Evolutionary conservation across 2,113 vertebrate genomes (phyloP).

Genomic region (Bucco capensis): DNA sequence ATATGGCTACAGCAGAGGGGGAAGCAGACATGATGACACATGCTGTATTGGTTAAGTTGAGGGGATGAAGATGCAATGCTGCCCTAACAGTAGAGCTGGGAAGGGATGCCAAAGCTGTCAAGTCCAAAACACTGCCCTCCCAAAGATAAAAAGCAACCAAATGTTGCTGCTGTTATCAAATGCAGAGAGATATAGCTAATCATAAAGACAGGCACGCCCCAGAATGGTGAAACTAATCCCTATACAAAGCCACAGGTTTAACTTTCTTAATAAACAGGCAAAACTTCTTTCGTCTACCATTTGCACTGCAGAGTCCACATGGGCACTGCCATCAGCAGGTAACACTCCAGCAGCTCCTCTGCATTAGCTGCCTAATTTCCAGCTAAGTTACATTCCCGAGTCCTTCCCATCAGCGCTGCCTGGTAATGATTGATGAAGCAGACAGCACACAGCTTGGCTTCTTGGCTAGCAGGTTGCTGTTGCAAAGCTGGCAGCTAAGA

Average conservation of each 20-base stretch:
- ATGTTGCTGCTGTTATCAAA: background rate
- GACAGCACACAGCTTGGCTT: slow-evolving; percentile 23
- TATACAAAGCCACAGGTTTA: background rate
- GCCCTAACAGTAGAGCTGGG: background rate
- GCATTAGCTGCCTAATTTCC: background rate
- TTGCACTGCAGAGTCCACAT: background rate
- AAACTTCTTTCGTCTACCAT: background rate
- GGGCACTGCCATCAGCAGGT: background rate
- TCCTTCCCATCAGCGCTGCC: background rate
- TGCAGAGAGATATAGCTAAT: background rate
- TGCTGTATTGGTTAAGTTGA: background rate
- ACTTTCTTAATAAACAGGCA: background rate
- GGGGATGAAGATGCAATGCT: background rate
- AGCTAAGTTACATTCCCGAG: background rate
- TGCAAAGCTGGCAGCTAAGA: background rate
- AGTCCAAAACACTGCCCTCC: background rate
- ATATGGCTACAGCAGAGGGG: background rate
- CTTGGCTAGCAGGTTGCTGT: background rate
- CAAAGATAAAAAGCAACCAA: background rate
- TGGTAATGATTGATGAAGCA: background rate
- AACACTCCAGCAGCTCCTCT: fast-evolving
- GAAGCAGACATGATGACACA: background rate
- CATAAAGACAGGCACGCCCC: background rate
- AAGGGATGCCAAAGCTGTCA: background rate
- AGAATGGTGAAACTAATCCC: background rate